Base-by-base conservation (phyloP, 2,797 vertebrate genomes). In the Discoglossus pictus region DNA sequence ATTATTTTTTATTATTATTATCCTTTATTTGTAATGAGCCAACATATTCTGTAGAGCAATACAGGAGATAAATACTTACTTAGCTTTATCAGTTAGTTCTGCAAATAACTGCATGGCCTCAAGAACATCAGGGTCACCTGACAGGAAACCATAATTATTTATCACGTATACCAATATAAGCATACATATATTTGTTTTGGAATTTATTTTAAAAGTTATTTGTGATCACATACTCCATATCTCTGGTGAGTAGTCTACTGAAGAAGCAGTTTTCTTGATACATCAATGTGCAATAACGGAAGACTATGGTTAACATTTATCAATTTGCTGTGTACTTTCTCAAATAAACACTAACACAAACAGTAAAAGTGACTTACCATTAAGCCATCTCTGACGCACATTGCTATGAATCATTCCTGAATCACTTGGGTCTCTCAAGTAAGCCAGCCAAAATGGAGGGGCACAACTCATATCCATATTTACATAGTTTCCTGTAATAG, bases 321-420 rank as follows among this genome's bases (percentile, higher is more conserved):
- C 27, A 31, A 31, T 4, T 31, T 31, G 8, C 27, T 31, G 8
- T 31, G 27, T 31, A 31, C 4, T 4, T 31, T 31, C 27, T 31
- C 27, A 31, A 31, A 31, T 4, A 31, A 31, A 4, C 27, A 4
- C 8, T 31, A 31, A 31, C 8, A 31, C 27, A 31, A 31, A 31
- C 27, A 31, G 27, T 31, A 31, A 31, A 31, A 4, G 27, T 4
- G n/a, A 24, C 38, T 9, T 80, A 91, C 92, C 91, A 1, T 58
- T 89, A 6, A 92, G 79, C 91, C 91, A 93, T 27, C 89, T 86
- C 74, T 92, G 90, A 10, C 87, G 78, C 55, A 92, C 78, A 62
- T 91, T 88, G 74, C 90, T 92, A 72, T 93, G 91, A 79, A 93
- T 93, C 15, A 87, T 85, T 7, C 92, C 90, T 3, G 91, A 93